Evolutionary conservation across 2,888 invertebrate species (phyloP), one percentile per base, ranked within the genome.

Genomic region (Phorcus lineatus): DNA sequence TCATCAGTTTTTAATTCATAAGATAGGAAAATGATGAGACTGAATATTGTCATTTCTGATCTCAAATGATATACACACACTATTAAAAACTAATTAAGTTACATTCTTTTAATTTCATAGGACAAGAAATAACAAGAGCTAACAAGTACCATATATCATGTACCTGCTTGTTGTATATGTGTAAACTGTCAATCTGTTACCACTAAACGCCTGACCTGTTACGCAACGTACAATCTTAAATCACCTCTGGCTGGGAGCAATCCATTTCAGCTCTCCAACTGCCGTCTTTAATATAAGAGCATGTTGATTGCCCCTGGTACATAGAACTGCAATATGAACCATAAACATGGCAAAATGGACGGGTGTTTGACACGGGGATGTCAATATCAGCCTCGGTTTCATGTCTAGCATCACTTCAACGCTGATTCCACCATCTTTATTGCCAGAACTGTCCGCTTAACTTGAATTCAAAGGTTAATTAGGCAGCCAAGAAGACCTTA

Each of bases 381-480:
- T 62, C 62, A 24, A 22, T 22, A 62, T 24, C 13, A 28, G 62
- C 62, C 62, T 16, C 31, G 19, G 31, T 70, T 70, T 36, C 70
- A 70, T 70, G 70, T 70, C 70, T 11, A 31, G 19, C 31, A 40
- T n/a, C 36, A 70, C 36, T 70, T 40, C 70, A 70, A 31, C 17
- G n/a, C 70, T 70, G 31, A 70, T 70, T 24, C 36, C 31, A 36
- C 70, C n/a, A 70, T 70, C 70, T 70, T 70, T 70, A 70, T 36
- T 28, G 36, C 31, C 36, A 13, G 40, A 70, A 36, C 70, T 70
- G 70, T 70, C 70, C 40, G 40, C 17, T 70, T 70, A 70, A 70
- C 70, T 67, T 17, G 40, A 70, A 70, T 70, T 70, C 70, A 70
- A 70, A 70, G 70, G 70, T 70, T 70, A 70, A 70, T 70, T 70